Base-by-base conservation (phyloP, 2,797 vertebrate species). In the Acanthurus tractus region DNA sequence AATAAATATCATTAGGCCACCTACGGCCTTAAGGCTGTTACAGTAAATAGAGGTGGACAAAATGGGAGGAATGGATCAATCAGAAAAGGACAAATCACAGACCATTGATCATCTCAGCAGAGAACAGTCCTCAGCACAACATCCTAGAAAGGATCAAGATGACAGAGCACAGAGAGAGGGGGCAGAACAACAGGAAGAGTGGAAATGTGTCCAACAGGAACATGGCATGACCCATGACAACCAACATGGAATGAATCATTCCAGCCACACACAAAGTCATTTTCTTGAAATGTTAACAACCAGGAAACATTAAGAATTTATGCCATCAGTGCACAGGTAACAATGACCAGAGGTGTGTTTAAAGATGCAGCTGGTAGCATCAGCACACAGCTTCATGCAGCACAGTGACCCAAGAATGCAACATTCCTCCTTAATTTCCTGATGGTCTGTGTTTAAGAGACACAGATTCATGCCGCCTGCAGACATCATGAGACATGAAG, bases 271-370 rank as follows among this genome's bases (percentile, higher is more conserved):
- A 8, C n/a, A 63, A 20, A 22, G 23, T 8, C 1, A 1, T 17
- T 48, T 48, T 53, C 36, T 76, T 86, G 58, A 66, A 83, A 71
- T 66, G 66, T 66, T 83, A 66, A 75, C 69, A 72, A 61, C 68
- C 45, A 65, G 55, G 52, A 66, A 55, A 38, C 67, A 84, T 89
- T 64, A 81, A 89, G 61, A 77, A 84, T 78, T 70, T 1, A 86
- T 74, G 58, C 45, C 25, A 9, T 14, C 0, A 1, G 57, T 83
- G 53, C 61, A 70, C 36, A 42, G 56, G 65, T 54, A 42, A 58
- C 25, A 34, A 50, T 23, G 36, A 25, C 34, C 12, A 1, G 25
- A 80, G 61, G 54, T 53, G 49, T 45, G 68, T 78, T 74, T 64
- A 66, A 67, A 74, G 48, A 81, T n/a, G 36, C 55, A 63, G 52